Percentiles rank a stretch among this genome's conserved stretches.
Evolutionary conservation across 2,797 vertebrate genomes (phyloP).

Genomic region (Knipowitschia caucasica): DNA sequence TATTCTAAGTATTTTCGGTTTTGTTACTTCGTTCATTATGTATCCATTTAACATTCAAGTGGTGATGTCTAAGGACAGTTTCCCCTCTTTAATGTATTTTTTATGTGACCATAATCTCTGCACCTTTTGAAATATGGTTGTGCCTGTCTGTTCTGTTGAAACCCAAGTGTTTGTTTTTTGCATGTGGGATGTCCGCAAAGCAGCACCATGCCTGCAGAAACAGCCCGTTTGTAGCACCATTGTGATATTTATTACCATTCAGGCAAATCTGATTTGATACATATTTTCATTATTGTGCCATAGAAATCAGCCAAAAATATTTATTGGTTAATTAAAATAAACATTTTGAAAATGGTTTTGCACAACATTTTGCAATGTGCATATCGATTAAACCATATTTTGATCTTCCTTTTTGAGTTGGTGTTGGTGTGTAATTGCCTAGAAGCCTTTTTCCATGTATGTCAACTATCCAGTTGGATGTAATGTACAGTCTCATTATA

Average conservation of each 20-base stretch:
- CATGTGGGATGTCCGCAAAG: slow-evolving; percentile 16
- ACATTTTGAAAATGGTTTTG: slow-evolving; percentile 8
- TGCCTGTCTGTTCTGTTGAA: slow-evolving; percentile 37
- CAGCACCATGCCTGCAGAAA: slow-evolving; percentile 8
- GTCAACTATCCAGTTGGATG: slow-evolving; percentile 57
- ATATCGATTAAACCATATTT: slow-evolving; percentile 40
- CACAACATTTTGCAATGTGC: slow-evolving; percentile 1
- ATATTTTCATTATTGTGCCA: slow-evolving; percentile 46
- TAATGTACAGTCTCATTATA: slow-evolving; percentile 70
- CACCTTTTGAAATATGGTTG: slow-evolving; percentile 28
- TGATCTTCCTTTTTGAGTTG: slow-evolving; percentile 44
- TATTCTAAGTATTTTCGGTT: neutral
- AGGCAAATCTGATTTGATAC: slow-evolving; percentile 24
- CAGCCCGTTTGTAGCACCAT: slow-evolving; percentile 31
- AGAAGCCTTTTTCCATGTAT: slow-evolving; percentile 69
- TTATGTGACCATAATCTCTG: neutral
- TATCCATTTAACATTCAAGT: slow-evolving; percentile 9
- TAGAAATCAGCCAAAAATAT: slow-evolving; percentile 56
- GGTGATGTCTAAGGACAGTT: slow-evolving; percentile 13
- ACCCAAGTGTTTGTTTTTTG: slow-evolving; percentile 13
- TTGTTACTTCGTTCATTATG: neutral
- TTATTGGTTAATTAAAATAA: slow-evolving; percentile 43
- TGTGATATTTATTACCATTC: slow-evolving; percentile 31
- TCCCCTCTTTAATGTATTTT: slow-evolving; percentile 12
- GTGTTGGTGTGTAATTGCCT: slow-evolving; percentile 57